Evolutionary conservation across 2,113 vertebrate genomes (phyloP), one percentile per base, ranked within the genome.

Genomic region (Myotis yumanensis): DNA sequence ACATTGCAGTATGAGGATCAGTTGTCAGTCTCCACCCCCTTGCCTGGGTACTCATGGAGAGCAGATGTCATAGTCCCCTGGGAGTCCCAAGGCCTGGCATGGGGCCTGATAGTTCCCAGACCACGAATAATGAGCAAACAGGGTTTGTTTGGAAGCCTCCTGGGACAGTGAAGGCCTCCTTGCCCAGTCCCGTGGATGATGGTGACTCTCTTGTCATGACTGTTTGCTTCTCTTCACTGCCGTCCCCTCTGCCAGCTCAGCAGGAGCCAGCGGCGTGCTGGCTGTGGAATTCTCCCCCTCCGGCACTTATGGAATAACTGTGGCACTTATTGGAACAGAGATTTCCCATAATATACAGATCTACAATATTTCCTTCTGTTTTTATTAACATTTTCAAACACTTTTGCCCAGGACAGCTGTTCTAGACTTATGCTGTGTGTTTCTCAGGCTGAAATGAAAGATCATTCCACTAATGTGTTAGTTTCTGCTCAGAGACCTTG

Each of bases 381-480:
- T 97, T 95, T 97, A 96, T 97, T 97, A 94, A 86, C 66, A 93
- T 96, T 97, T 97, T 51, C 91, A 96, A 96, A 91, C 92, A 73
- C 86, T 93, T 88, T 95, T 85, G 77, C 68, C 69, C 91, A 79
- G 94, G 95, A 96, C 92, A 96, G 97, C 96, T 97, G 95, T 95
- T 97, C 52, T 80, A 94, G 94, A 92, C 17, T 12, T 94, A 91
- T 52, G 68, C 85, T 94, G 95, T 95, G 87, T 37, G 37, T 96
- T 96, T 96, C 86, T 76, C 90, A 94, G 96, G 35, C 76, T 96
- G 93, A 54, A 0, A 0, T 85, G 90, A 96, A 97, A 97, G 96
- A 95, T 96, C 88, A 43, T 96, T 96, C 93, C 90, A 54, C 93
- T 97, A 32, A 97, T 20, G 64, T 86, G 83, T 80, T 77, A 89